Evolutionary conservation across 2,113 vertebrate genomes (phyloP), one percentile per base, ranked within the genome.

Genomic region (Nycticorax nycticorax): DNA sequence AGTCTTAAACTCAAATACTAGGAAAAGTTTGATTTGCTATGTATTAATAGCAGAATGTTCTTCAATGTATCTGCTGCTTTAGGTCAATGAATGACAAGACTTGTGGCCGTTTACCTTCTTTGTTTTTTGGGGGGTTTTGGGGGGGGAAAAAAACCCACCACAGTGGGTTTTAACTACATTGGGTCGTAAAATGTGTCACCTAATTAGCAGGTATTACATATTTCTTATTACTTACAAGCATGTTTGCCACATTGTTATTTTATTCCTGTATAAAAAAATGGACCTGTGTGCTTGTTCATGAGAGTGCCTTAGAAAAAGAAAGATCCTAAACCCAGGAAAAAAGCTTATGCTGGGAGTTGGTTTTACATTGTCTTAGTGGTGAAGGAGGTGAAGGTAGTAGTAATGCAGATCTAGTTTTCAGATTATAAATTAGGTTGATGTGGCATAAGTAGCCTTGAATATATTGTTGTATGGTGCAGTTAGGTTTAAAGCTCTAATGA

Each of bases 261-360:
- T 47, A 66, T 84, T 45, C 81, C 68, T 6, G 2, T 82, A 11
- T 60, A 52, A 91, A 72, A 56, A 83, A 93, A 91, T 55, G 48
- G 57, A 69, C 64, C 88, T 88, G 68, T 66, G 10, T 63, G 83
- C 95, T 93, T 98, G 88, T 94, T 96, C 41, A 73, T 93, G 93
- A 55, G 59, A 94, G 97, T 98, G 98, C 98, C 98, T 98, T 99
- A 97, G 88, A 89, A 90, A 89, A 93, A 53, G 3, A 43, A 79
- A 69, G 72, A 77, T 76, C 86, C 93, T 85, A 76, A 69, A 94
- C 63, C 79, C 92, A 67, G 94, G 76, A 50, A 41, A 82, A 88
- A 91, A 47, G 18, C 9, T 10, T 35, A 2, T 9, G 47, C 60
- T 93, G 86, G 28, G 69, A 85, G 71, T 22, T 68, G 56, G 32